Evolutionary conservation across 2,113 vertebrate genomes (phyloP).

Genomic region (Dasyurus viverrinus): DNA sequence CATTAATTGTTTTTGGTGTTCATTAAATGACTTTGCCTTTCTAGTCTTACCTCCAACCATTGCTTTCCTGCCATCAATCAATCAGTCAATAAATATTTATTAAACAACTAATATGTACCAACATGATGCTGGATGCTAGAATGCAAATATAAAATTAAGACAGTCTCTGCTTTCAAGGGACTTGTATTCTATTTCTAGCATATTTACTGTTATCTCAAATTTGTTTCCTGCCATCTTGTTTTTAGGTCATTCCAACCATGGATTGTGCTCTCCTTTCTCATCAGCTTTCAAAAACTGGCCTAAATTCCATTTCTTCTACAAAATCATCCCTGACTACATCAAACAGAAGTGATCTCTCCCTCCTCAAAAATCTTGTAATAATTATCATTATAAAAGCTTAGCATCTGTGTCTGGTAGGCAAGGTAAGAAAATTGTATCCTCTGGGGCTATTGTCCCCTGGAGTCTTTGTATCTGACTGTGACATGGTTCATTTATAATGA

Average conservation of each 20-base stretch:
- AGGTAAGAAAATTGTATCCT: background rate
- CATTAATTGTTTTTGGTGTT: background rate
- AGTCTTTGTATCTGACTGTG: background rate
- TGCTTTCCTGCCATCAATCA: background rate
- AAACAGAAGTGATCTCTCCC: background rate
- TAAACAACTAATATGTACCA: background rate
- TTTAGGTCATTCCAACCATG: background rate
- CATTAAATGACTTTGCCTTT: background rate
- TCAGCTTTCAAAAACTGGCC: background rate
- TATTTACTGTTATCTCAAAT: background rate
- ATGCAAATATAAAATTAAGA: background rate
- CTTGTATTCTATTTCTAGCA: background rate
- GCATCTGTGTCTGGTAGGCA: background rate
- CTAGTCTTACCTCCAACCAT: background rate
- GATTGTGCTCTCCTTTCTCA: conserved; percentile 12
- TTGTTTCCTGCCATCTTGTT: background rate
- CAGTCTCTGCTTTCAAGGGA: background rate
- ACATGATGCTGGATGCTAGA: background rate
- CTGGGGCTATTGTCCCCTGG: background rate
- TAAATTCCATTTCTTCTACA: background rate
- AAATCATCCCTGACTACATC: background rate
- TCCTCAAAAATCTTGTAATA: background rate
- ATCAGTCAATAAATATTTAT: background rate
- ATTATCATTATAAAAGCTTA: background rate
- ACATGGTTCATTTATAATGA: background rate